Conservation (phyloP, 2,888 invertebrate species). For the Gastrophysa polygoni region DNA sequence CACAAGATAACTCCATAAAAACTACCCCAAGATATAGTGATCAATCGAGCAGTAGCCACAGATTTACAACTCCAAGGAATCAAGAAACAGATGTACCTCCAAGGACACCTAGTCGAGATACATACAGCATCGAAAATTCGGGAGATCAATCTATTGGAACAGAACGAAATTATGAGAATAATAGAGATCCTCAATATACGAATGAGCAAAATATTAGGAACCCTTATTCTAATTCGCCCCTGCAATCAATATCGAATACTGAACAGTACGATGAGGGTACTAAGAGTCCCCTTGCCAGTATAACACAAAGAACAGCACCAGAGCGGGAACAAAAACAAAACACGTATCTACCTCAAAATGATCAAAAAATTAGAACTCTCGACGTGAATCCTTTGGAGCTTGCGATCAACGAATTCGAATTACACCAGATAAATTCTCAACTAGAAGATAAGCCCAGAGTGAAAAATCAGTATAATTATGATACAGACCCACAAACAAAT, state of each 20-base stretch:
- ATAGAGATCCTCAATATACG: neutral
- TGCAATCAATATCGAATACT: neutral
- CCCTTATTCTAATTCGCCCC: neutral
- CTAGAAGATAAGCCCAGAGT: slow-evolving; percentile 30
- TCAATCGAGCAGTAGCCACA: neutral
- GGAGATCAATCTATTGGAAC: neutral
- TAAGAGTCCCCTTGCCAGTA: neutral
- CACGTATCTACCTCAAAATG: neutral
- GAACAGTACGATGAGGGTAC: neutral
- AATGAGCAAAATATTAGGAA: neutral
- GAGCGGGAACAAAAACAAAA: neutral
- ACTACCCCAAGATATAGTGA: slow-evolving; percentile 15
- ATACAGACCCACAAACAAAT: slow-evolving; percentile 5
- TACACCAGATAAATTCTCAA: slow-evolving; percentile 46
- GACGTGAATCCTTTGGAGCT: slow-evolving; percentile 41
- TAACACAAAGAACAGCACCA: neutral
- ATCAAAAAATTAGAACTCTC: slow-evolving; percentile 15
- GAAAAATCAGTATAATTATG: slow-evolving; percentile 27
- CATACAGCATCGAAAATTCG: neutral
- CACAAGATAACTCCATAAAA: slow-evolving; percentile 7
- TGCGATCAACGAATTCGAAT: slow-evolving; percentile 45
- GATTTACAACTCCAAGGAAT: slow-evolving; percentile 2
- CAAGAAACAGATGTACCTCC: slow-evolving; percentile 6
- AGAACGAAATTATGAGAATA: neutral
- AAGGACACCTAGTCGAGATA: neutral